Percentiles rank a stretch among this genome's conserved stretches.
Conservation (phyloP, 1,140 invertebrate species). For the Argopecten irradians region DNA sequence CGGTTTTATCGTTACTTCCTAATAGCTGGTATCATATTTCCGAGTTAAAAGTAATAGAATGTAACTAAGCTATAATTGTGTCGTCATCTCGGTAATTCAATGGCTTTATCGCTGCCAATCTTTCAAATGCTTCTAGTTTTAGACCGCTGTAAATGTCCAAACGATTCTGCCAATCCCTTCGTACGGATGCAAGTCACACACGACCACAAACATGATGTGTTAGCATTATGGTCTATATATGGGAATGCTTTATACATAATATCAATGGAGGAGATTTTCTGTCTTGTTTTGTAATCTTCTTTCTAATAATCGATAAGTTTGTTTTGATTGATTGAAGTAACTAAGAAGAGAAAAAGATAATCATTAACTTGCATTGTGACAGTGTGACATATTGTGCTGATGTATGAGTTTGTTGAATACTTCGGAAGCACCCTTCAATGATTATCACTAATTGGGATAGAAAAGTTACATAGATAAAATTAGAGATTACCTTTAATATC, state of each 20-base stretch:
- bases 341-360: too few species aligned
- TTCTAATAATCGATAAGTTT: not conserved
- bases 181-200: not conserved
- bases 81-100: not conserved
- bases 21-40: too few species aligned
- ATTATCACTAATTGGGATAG: too few species aligned
- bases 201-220: not conserved
- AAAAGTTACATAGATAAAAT: too few species aligned
- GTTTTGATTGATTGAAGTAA: too few species aligned
- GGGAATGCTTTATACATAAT: not conserved
- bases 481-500: too few species aligned
- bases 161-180: not conserved
- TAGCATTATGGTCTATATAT: not conserved
- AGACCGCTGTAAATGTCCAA: not conserved
- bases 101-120: not conserved
- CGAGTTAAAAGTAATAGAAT: not conserved
- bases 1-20: too few species aligned
- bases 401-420: too few species aligned
- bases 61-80: not conserved
- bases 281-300: not conserved
- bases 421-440: too few species aligned
- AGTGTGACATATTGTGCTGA: too few species aligned
- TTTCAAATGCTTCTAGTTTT: not conserved
- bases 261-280: not conserved
- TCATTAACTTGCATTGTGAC: too few species aligned